Percentiles rank a stretch among this genome's conserved stretches.
Conservation (phyloP, 2,888 invertebrate genomes). For the Drosophila nr. medialis region DNA sequence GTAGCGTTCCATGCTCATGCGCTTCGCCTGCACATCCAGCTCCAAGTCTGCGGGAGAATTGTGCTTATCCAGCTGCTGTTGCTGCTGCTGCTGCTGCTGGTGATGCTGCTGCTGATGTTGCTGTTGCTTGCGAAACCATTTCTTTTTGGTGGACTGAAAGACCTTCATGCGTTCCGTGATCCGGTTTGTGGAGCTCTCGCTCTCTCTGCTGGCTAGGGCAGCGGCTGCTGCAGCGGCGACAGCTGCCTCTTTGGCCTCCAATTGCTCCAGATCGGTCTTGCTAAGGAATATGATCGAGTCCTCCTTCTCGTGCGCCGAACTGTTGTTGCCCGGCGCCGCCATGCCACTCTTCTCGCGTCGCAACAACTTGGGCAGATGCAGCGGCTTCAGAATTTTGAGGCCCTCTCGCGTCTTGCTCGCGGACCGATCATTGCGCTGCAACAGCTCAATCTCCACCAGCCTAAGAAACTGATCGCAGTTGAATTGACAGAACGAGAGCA, state of each 20-base stretch:
- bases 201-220: conserved; percentile 63
- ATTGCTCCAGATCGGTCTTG: conserved; percentile 88
- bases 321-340: conserved; percentile 44
- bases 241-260: conserved; percentile 85
- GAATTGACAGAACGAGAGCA: conserved; percentile 84
- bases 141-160: conserved; percentile 87
- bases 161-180: conserved; percentile 85
- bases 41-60: conserved; percentile 79
- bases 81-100: conserved; percentile 31
- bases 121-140: conserved; percentile 87
- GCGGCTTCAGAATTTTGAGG: conserved; percentile 86
- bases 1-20: conserved; percentile 89
- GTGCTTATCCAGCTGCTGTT: conserved; percentile 21
- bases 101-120: conserved; percentile 71
- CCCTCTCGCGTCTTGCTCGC: conserved; percentile 86
- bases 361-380: conserved; percentile 83
- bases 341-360: conserved; percentile 84
- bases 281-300: conserved; percentile 89
- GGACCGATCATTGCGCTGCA: conserved; percentile 83
- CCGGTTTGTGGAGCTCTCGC: conserved; percentile 61
- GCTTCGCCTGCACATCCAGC: conserved; percentile 88
- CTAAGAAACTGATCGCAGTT: conserved; percentile 84
- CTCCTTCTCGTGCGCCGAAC: conserved; percentile 86
- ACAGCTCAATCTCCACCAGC: conserved; percentile 83
- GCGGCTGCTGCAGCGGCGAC: conserved; percentile 55